phyloP scores from a whole-genome alignment of 1,140 invertebrate genomes.

The Anastrepha obliqua region DNA sequence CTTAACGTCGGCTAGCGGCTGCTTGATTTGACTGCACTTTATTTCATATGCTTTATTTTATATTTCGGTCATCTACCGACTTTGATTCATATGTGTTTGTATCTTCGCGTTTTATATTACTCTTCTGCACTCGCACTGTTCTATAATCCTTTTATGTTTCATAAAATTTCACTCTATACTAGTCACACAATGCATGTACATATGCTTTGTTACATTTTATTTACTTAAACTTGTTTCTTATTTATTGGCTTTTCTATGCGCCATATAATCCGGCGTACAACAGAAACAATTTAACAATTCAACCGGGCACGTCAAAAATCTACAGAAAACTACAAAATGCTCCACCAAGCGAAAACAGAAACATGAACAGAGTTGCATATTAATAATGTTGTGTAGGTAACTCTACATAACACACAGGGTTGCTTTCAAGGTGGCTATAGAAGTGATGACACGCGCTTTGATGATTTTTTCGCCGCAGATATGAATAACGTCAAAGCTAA shows the following conservation, averaged over 20 bases:
- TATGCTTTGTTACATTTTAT: not conserved
- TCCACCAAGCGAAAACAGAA: not conserved
- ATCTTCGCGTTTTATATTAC: not conserved
- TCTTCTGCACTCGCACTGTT: not conserved
- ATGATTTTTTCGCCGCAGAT: too few species aligned
- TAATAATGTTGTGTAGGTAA: too few species aligned
- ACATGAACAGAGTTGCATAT: too few species aligned
- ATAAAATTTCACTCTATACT: not conserved
- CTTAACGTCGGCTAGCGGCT: not conserved
- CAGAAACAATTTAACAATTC: not conserved
- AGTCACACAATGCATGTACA: not conserved
- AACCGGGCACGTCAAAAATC: constrained; percentile 38
- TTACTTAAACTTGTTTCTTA: not conserved
- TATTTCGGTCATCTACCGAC: too few species aligned
- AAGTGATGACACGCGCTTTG: too few species aligned
- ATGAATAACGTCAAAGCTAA: too few species aligned
- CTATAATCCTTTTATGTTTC: not conserved
- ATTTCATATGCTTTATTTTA: not conserved
- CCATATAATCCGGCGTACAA: not conserved
- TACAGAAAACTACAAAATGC: not conserved
- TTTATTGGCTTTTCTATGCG: constrained; percentile 15
- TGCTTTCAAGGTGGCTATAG: too few species aligned
- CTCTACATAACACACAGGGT: too few species aligned
- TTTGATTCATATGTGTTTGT: not conserved
- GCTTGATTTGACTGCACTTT: not conserved